These are phyloP conservation scores for Basileuterus tristriatus DNA, from an alignment of 2,797 vertebrate genomes.

Conservation along the genomic window DNA sequence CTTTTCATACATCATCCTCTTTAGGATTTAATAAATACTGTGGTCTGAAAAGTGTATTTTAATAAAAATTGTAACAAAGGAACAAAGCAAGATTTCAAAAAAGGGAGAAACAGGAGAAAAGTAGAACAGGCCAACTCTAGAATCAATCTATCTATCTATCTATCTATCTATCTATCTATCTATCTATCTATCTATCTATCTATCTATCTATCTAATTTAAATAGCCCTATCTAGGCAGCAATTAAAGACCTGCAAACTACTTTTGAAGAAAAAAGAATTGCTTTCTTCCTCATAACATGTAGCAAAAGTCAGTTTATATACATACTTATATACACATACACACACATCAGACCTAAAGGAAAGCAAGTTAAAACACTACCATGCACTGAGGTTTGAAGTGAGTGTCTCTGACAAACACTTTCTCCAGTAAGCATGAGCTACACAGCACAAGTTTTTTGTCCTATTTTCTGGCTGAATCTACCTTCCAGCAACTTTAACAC, in stretches of 20 bases:
- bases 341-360: background rate
- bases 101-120: background rate
- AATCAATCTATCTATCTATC: background rate
- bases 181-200: background rate
- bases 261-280: background rate
- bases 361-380: background rate
- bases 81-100: background rate
- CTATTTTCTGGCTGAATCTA: background rate
- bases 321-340: rapidly evolving
- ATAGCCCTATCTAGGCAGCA: background rate
- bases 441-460: background rate
- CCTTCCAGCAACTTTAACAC: background rate
- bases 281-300: background rate
- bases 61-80: background rate
- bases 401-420: background rate
- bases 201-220: background rate
- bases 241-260: background rate
- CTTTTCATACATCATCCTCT: background rate
- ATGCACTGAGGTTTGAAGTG: background rate
- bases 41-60: background rate
- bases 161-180: background rate
- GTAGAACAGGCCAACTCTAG: background rate
- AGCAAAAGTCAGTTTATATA: background rate
- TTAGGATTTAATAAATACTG: background rate
- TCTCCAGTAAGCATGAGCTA: background rate